Base-by-base conservation (phyloP, 2,888 invertebrate species). In the Unio delphinus region DNA sequence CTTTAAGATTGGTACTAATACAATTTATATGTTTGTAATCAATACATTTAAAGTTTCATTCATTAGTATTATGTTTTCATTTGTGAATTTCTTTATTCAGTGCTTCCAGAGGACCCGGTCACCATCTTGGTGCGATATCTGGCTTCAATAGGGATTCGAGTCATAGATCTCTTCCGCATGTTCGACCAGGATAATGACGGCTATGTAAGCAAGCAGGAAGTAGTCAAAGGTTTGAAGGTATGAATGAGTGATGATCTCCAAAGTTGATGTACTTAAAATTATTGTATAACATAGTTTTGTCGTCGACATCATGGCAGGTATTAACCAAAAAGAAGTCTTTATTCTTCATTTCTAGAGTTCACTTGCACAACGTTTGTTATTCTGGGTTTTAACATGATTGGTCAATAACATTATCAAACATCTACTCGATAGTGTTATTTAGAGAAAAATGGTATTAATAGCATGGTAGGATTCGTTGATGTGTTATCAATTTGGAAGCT, bases 141-240 rank as follows among this genome's bases (percentile, higher is more conserved):
- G 55, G 82, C 81, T 30, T 80, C 86, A 57, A 85, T 86, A 72
- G 86, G 86, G 7, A 87, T 89, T 63, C 81, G 88, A 20, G 86
- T 88, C 11, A 81, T 88, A 23, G 89, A 89, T 71, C 78, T 89
- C 61, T 89, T 89, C 80, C 78, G 88, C 20, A 84, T 84, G 74
- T 86, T 88, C 73, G 87, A 89, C 63, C 81, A 81, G 28, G 85
- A 86, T 66, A 86, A 83, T 67, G 82, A 82, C 34, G 81, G 85
- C n/a, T 70, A 73, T 64, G 88, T 89, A 34, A 78, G 85, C n/a
- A 83, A 81, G 67, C 86, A 84, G 55, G 84, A 88, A 60, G 89
- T 89, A 71, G 83, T 88, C 54, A 80, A 79, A 64, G 88, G 89
- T 26, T 75, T 89, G 5, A 87, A 88, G 85, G 89, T 88, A 78